Evolutionary conservation across 1,140 invertebrate genomes (phyloP).

Genomic region (Penaeus japonicus): DNA sequence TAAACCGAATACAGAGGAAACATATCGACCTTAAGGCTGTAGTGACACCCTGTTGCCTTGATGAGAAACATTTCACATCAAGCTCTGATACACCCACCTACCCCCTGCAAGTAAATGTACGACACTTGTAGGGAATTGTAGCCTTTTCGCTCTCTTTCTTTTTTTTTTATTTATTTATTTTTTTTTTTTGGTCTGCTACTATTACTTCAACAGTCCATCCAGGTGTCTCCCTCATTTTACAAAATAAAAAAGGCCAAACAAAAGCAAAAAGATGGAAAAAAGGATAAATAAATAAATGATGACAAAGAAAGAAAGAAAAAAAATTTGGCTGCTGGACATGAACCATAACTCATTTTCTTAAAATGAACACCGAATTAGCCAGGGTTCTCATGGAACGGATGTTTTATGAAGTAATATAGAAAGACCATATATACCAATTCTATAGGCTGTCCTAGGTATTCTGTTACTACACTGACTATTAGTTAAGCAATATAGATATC

Average conservation of each 20-base stretch:
- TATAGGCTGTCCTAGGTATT: not conserved
- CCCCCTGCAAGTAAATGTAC: conserved; percentile 30
- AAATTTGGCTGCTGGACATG: not conserved
- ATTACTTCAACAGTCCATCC: not conserved
- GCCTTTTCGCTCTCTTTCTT: not conserved
- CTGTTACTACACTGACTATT: not conserved
- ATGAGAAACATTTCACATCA: conserved; percentile 32
- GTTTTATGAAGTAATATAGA: not conserved
- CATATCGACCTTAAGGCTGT: conserved; percentile 29
- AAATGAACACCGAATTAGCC: not conserved
- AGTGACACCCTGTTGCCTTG: conserved; percentile 25
- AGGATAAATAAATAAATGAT: too few relatives aligned
- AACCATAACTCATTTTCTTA: not conserved
- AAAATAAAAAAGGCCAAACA: too few relatives aligned
- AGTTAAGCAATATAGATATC: not conserved
- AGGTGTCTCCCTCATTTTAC: too few relatives aligned
- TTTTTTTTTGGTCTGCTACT: not conserved
- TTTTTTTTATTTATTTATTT: not conserved
- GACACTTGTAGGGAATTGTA: conserved; percentile 28
- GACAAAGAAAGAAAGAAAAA: too few relatives aligned
- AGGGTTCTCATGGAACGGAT: not conserved
- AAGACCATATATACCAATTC: conserved; percentile 10
- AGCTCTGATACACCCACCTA: conserved; percentile 27
- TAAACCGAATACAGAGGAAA: conserved; percentile 25
- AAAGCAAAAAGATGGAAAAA: too few relatives aligned